These are phyloP conservation scores for Popillia japonica DNA, from an alignment of 1,140 invertebrate genomes.

Conservation along the genomic window DNA sequence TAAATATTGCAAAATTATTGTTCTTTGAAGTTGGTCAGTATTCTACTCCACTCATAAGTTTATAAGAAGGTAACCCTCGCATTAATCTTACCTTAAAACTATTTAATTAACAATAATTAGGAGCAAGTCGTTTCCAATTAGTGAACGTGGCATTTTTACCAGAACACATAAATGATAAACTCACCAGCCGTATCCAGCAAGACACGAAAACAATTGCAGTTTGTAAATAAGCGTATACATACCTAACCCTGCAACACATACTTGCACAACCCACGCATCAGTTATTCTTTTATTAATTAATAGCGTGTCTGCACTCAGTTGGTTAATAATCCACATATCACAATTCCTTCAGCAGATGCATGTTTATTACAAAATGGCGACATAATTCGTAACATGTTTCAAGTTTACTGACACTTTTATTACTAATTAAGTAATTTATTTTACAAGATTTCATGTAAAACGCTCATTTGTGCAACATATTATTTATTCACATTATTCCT, in stretches of 20 bases:
- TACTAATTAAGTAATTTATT: conserved; percentile 33
- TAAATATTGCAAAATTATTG: too few species aligned
- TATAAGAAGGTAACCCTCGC: too few species aligned
- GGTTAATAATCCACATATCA: conserved; percentile 23
- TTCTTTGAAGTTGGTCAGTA: too few species aligned
- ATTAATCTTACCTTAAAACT: too few species aligned
- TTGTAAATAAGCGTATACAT: background rate
- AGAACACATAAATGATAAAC: background rate
- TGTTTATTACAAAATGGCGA: conserved; percentile 28
- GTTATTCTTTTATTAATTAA: conserved; percentile 27
- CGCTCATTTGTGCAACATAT: background rate
- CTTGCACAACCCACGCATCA: conserved; percentile 5
- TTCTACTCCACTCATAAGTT: too few species aligned
- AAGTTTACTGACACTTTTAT: conserved; percentile 28
- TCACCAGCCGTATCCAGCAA: background rate
- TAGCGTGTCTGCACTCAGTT: conserved; percentile 19
- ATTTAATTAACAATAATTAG: too few species aligned
- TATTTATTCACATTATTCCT: background rate
- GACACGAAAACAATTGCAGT: background rate
- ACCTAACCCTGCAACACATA: background rate
- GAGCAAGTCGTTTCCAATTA: too few species aligned
- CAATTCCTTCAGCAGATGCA: conserved; percentile 12
- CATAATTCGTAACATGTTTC: conserved; percentile 20
- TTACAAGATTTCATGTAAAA: conserved; percentile 26
- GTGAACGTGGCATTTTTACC: too few species aligned